phyloP scores from a whole-genome alignment of 2,113 vertebrate species.

The Atrichornis clamosus region DNA sequence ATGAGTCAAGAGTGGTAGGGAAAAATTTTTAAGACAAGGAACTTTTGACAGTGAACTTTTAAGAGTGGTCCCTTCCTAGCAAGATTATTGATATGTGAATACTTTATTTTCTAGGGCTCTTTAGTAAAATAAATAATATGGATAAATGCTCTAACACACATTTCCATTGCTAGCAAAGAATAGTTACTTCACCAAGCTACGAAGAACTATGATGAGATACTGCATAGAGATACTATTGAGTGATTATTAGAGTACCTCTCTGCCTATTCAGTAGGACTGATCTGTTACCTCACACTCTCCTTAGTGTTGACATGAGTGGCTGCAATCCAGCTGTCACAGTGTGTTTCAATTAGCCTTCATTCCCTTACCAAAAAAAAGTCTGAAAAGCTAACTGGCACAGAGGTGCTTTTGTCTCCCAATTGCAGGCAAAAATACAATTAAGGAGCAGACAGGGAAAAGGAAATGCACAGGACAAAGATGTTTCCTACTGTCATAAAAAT shows the following conservation, averaged over 20 bases:
- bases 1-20: not conserved
- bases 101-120: not conserved
- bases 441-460: not conserved
- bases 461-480: not conserved
- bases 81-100: not conserved
- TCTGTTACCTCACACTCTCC: conserved; percentile 12
- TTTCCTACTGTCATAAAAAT: conserved; percentile 23
- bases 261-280: not conserved
- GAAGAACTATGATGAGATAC: not conserved
- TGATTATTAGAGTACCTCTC: not conserved
- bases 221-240: not conserved
- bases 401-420: conserved; percentile 39
- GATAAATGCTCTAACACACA: not conserved
- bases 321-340: not conserved
- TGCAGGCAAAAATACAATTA: conserved; percentile 29
- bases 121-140: not conserved
- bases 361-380: conserved; percentile 26
- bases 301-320: not conserved
- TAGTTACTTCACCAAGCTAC: not conserved
- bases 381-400: conserved; percentile 52
- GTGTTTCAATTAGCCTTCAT: conserved; percentile 55
- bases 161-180: not conserved
- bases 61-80: not conserved
- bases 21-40: not conserved
- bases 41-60: not conserved